Evolutionary conservation across 2,113 vertebrate species (phyloP), one percentile per base, ranked within the genome.

Genomic region (Brevimyrus niger): DNA sequence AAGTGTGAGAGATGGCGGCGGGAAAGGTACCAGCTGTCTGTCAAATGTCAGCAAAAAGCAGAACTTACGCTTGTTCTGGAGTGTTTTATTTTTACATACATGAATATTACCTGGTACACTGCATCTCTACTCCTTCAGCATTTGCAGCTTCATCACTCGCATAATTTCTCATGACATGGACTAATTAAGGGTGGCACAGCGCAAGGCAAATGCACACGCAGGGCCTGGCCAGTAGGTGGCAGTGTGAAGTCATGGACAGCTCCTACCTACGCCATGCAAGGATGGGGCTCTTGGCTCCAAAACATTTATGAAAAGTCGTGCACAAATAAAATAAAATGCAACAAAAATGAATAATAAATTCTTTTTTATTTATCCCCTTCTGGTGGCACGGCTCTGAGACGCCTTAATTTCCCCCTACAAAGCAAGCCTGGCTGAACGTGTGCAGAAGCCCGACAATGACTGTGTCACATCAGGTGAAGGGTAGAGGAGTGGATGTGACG

Each of bases 101-200:
- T 89, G 93, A 94, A 94, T 90, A 89, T 93, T 94, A 93, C 94
- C 92, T 92, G 94, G 38, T 94, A 90, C 92, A 94, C 92, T 94
- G 94, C 94, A 93, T 94, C 87, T 94, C 93, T 94, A 94, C 94
- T 94, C 94, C 92, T 90, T 91, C 91, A 91, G 92, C 90, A 92
- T 95, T 95, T 94, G 94, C 95, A 95, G 93, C 94, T 95, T 93
- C 93, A 93, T 93, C 95, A 94, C 94, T 94, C 94, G 93, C 94
- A 95, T 94, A 93, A 95, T 96, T 94, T 94, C 93, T 93, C 95
- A 92, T 94, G 92, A 93, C 90, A 90, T 91, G 92, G 89, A 91
- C 93, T 93, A 93, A 94, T 92, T 88, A 89, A 90, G 91, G 92
- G 80, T 91, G 87, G 90, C 91, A 44, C 0, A 9, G 5, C 19